Percentiles rank a stretch among this genome's conserved stretches.
Conservation (phyloP, 2,113 vertebrate genomes). For the Dryoscopus gambensis region DNA sequence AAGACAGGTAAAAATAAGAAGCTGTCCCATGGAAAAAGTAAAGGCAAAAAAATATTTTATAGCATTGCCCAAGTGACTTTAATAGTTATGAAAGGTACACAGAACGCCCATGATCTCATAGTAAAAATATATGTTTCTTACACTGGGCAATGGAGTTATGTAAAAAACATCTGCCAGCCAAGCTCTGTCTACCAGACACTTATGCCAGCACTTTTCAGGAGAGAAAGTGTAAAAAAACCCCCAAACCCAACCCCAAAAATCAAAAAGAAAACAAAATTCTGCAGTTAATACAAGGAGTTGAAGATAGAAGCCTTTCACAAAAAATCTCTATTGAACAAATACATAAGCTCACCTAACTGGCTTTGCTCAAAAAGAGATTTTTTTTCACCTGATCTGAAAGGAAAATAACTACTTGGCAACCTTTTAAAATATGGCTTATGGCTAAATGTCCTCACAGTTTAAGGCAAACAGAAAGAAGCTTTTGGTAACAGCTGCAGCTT, state of each 20-base stretch:
- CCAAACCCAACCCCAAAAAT: not conserved
- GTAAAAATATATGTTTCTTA: conserved; percentile 18
- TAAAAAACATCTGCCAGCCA: not conserved
- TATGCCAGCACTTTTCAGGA: not conserved
- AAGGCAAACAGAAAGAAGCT: not conserved
- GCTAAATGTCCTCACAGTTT: not conserved
- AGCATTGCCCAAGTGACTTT: not conserved
- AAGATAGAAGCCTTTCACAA: not conserved
- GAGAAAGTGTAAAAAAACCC: not conserved
- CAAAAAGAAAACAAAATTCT: not conserved
- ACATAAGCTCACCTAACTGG: not conserved
- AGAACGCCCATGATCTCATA: not conserved
- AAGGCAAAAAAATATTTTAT: not conserved
- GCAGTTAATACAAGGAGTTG: not conserved
- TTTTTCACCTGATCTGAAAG: not conserved
- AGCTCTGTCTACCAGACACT: not conserved
- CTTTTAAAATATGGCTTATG: not conserved
- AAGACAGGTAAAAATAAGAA: not conserved
- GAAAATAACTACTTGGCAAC: conserved; percentile 8
- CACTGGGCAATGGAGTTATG: not conserved
- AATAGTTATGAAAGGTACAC: not conserved
- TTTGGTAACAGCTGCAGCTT: not conserved
- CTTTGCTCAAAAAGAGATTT: not conserved
- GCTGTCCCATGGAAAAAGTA: not conserved
- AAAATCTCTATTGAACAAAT: not conserved